Evolutionary conservation across 2,797 vertebrate species (phyloP).

Genomic region (Delichon dasypus): DNA sequence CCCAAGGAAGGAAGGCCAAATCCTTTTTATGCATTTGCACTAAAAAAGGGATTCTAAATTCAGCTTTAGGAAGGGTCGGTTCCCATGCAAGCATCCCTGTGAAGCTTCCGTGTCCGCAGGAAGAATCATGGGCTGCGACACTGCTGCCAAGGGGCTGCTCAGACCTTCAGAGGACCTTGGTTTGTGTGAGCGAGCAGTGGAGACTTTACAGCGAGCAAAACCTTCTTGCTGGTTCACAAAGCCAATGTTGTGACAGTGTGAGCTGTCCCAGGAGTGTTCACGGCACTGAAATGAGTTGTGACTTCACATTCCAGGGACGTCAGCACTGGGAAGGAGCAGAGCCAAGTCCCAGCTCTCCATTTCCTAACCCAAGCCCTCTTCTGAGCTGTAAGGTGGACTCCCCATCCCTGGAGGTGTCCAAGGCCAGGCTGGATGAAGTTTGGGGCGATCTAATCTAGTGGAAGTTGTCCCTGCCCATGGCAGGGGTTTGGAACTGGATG

Average conservation of each 20-base stretch:
- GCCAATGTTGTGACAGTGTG: rapidly evolving
- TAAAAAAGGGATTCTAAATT: slow-evolving; percentile 16
- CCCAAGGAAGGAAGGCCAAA: slow-evolving; percentile 53
- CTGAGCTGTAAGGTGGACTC: not conserved
- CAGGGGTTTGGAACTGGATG: not conserved
- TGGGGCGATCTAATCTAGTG: not conserved
- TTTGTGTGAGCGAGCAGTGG: rapidly evolving
- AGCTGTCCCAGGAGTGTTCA: not conserved
- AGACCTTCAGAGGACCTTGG: not conserved
- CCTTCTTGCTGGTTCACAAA: not conserved
- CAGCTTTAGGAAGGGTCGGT: slow-evolving; percentile 21
- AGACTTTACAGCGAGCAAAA: not conserved
- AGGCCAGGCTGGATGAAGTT: not conserved
- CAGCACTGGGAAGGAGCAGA: not conserved
- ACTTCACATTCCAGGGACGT: not conserved
- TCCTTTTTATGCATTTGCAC: slow-evolving; percentile 14
- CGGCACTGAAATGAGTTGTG: not conserved
- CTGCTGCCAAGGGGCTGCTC: not conserved
- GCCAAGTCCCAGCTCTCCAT: not conserved
- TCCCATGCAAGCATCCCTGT: not conserved
- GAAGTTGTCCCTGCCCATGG: not conserved
- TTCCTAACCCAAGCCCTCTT: not conserved
- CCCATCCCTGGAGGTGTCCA: not conserved
- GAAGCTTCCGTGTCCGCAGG: not conserved
- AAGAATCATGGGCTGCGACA: not conserved